Base-by-base conservation (phyloP, 2,797 vertebrate species). In the Sebastes umbrosus region DNA sequence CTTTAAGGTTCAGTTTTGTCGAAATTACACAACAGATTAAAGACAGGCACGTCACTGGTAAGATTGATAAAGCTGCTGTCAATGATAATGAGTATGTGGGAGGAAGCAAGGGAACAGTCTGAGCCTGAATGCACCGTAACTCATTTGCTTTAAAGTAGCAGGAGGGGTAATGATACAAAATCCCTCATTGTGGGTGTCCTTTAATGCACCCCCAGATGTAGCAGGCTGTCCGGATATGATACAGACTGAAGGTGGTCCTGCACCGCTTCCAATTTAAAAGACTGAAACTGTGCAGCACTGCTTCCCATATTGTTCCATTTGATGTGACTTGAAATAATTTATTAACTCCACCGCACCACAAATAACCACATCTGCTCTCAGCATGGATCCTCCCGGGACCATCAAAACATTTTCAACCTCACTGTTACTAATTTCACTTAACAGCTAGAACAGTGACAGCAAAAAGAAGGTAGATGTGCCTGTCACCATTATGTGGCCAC, bases 131-230 rank as follows among this genome's bases (percentile, higher is more conserved):
- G 50, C 46, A 77, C 20, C 13, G 3, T 22, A 29, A 70, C 20
- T 69, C 69, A 50, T 77, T 84, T 76, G 54, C 58, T 77, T 70
- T 39, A 52, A 72, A 77, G 54, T 76, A 73, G 69, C 58, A 84
- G 63, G 20, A 64, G 50, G 11, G 66, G n/a, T 36, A 29, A 79
- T 65, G 59, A 73, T 32, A 55, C 22, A 34, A 60, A 58, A 60
- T 36, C 29, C n/a, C 16, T 58, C 3, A 32, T 80, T 60, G 55
- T 24, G 1, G 32, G 9, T 6, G 12, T 31, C 24, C 64, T 36
- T 59, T 54, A 64, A 55, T 16, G 66, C 20, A 6, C 34, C 27
- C 13, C 8, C 43, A 46, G 55, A 75, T 78, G 71, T 39, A 6
- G 27, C 69, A 5, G 8, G 46, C 50, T 81, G 60, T 71, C 32